Percentiles rank a stretch among this genome's conserved stretches.
Conservation (phyloP, 2,113 vertebrate genomes). For the Takifugu flavidus region DNA sequence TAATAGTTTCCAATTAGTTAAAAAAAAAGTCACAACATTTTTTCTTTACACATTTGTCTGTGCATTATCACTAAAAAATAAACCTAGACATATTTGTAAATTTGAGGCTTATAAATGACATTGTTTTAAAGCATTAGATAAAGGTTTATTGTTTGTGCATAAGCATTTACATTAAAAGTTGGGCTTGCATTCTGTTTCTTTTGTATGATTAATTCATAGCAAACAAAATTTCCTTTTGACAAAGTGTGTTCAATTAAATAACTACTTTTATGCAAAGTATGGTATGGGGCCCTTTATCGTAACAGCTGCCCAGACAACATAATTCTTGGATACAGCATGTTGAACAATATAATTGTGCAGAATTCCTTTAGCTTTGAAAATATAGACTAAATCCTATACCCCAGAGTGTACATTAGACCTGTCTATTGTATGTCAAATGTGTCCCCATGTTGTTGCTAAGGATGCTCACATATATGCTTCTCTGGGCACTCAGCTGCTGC, state of each 20-base stretch:
- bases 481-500: constrained; percentile 73
- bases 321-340: constrained; percentile 4
- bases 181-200: background rate
- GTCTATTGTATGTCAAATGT: constrained; percentile 63
- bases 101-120: too few species aligned
- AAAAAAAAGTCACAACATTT: too few species aligned
- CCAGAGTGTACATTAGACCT: constrained; percentile 31
- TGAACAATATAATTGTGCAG: constrained; percentile 10
- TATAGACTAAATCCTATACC: constrained; percentile 11
- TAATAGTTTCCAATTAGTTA: too few species aligned
- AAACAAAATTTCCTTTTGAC: background rate
- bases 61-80: too few species aligned
- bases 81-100: too few species aligned
- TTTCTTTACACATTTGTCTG: too few species aligned
- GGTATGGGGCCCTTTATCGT: background rate
- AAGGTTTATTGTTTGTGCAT: too few species aligned
- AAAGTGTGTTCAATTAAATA: background rate
- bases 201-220: background rate
- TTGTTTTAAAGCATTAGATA: too few species aligned
- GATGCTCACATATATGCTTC: constrained; percentile 52
- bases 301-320: background rate
- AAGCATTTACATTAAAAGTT: too few species aligned
- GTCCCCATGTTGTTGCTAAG: constrained; percentile 62
- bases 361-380: constrained; percentile 24
- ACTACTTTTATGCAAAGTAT: too few species aligned